phyloP scores from a whole-genome alignment of 1,140 invertebrate genomes.

The Maniola jurtina region DNA sequence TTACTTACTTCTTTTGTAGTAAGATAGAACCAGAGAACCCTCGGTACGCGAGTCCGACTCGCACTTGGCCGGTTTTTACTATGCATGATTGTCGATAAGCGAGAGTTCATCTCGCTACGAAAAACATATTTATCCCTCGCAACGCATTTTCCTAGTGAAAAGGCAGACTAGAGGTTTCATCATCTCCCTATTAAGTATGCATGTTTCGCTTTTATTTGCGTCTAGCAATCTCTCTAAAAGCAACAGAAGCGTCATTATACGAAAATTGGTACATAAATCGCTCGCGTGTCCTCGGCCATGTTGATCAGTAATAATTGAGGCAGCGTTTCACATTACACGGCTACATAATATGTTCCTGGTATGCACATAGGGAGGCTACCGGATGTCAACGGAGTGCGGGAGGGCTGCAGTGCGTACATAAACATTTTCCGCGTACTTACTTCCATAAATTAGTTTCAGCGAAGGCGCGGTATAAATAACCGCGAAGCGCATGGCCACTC shows the following conservation, averaged over 20 bases:
- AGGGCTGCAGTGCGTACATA: conserved; percentile 55
- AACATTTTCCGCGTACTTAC: conserved; percentile 77
- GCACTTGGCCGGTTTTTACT: no score
- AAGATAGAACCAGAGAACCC: no score
- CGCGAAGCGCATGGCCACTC: conserved; percentile 54
- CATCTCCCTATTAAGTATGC: not conserved
- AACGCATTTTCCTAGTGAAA: no score
- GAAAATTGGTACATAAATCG: conserved; percentile 31
- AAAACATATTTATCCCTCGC: no score
- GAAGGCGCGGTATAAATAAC: conserved; percentile 72
- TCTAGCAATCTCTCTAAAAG: not conserved
- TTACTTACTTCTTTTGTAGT: no score
- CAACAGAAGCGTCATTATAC: conserved; percentile 21
- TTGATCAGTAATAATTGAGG: conserved; percentile 40
- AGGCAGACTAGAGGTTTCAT: no score
- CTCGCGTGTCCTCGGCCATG: conserved; percentile 31
- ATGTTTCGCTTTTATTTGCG: not conserved
- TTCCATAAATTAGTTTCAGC: conserved; percentile 75
- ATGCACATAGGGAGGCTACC: conserved; percentile 40
- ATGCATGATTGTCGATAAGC: no score
- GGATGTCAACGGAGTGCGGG: conserved; percentile 61
- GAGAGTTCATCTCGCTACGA: no score
- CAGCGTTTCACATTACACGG: conserved; percentile 28
- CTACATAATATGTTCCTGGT: conserved; percentile 30
- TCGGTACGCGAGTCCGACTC: no score